phyloP scores from a whole-genome alignment of 1,140 invertebrate species.

The Drosophila rhopaloa region DNA sequence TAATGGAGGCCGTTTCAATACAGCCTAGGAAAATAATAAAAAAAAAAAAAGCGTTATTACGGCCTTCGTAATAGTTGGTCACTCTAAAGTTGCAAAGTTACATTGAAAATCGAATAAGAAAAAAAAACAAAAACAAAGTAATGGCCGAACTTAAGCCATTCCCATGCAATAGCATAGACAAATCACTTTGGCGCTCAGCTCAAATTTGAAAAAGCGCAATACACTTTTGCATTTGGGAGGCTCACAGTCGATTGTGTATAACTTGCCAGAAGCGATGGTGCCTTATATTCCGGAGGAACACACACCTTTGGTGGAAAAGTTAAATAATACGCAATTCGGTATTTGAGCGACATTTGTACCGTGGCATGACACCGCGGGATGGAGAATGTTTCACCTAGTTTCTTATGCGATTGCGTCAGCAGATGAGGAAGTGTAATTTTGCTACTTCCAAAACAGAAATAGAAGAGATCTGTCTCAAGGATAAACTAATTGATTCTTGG shows the following conservation, averaged over 20 bases:
- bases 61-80: background rate
- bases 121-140: background rate
- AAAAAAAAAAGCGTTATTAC: background rate
- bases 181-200: no score
- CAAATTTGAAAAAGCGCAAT: no score
- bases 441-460: constrained; percentile 11
- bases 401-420: constrained; percentile 8
- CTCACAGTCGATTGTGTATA: constrained; percentile 4
- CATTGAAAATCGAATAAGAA: background rate
- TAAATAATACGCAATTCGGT: constrained; percentile 9
- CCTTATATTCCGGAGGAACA: background rate
- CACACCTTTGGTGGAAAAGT: constrained; percentile 10
- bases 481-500: constrained; percentile 18
- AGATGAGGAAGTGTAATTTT: constrained; percentile 13
- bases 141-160: constrained; percentile 1
- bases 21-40: background rate
- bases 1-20: background rate
- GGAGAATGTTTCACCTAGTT: constrained; percentile 5
- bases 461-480: constrained; percentile 6
- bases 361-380: background rate
- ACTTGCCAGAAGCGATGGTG: constrained; percentile 4
- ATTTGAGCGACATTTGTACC: constrained; percentile 7
- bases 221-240: no score
- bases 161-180: background rate
- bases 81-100: constrained; percentile 4